phyloP scores from a whole-genome alignment of 2,797 vertebrate species.

The Chiloscyllium punctatum region DNA sequence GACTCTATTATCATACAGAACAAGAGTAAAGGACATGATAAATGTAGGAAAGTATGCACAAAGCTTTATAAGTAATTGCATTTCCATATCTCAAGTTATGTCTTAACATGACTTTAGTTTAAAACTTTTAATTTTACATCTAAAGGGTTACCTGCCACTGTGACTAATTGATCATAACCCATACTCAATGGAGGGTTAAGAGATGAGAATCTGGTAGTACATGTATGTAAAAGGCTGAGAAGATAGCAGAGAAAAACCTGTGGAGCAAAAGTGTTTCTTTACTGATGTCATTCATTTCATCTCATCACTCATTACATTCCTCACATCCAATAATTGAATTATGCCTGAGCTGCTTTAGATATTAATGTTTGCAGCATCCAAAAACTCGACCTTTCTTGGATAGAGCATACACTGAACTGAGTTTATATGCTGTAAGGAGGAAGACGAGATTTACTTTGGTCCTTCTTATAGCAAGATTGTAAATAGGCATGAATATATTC shows the following conservation, averaged over 20 bases:
- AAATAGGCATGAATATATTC: background rate
- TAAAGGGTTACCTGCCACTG: background rate
- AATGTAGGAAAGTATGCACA: no score
- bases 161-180: background rate
- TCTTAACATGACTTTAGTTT: no score
- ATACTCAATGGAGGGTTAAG: background rate
- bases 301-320: background rate
- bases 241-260: background rate
- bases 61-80: no score
- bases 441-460: background rate
- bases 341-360: background rate
- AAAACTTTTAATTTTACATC: background rate
- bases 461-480: background rate
- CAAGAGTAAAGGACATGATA: no score
- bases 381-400: background rate
- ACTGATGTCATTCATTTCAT: background rate
- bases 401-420: background rate
- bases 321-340: background rate
- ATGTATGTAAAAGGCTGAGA: background rate
- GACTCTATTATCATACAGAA: no score
- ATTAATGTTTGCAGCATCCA: background rate
- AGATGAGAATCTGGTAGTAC: background rate
- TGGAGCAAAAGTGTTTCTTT: background rate
- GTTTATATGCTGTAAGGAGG: background rate
- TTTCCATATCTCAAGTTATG: no score